Percentiles rank a stretch among this genome's conserved stretches.
Conservation (phyloP, 2,797 vertebrate genomes). For the Trachurus trachurus region DNA sequence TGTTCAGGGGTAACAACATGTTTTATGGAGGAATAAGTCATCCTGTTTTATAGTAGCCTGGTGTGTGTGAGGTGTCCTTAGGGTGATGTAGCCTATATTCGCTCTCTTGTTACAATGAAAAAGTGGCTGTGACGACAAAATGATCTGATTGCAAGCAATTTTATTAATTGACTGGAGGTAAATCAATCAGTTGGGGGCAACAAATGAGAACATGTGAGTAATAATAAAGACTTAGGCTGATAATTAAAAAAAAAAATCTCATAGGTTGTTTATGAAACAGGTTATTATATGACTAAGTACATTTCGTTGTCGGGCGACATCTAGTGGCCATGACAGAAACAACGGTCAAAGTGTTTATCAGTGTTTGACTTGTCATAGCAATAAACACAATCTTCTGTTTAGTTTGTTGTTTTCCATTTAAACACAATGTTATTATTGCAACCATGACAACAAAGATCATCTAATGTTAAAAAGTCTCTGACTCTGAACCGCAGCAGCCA, state of each 20-base stretch:
- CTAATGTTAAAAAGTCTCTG: too few species aligned
- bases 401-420: too few species aligned
- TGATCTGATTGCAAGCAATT: slow-evolving; percentile 36
- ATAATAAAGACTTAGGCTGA: not conserved
- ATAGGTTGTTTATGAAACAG: too few species aligned
- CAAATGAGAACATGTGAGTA: not conserved
- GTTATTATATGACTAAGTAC: too few species aligned
- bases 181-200: slow-evolving; percentile 11
- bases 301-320: too few species aligned
- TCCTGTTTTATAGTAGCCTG: not conserved
- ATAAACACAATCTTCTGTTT: too few species aligned
- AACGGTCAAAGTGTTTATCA: too few species aligned
- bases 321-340: too few species aligned
- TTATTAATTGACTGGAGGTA: slow-evolving; percentile 41
- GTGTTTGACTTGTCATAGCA: too few species aligned
- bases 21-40: slow-evolving; percentile 46
- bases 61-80: slow-evolving; percentile 23
- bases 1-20: slow-evolving; percentile 27
- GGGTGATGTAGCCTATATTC: not conserved
- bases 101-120: slow-evolving; percentile 27
- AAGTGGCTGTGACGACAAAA: slow-evolving; percentile 40
- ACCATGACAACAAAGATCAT: too few species aligned
- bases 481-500: too few species aligned
- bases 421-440: too few species aligned
- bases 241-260: not conserved